Evolutionary conservation across 2,113 vertebrate species (phyloP).

Genomic region (Macaca nemestrina): DNA sequence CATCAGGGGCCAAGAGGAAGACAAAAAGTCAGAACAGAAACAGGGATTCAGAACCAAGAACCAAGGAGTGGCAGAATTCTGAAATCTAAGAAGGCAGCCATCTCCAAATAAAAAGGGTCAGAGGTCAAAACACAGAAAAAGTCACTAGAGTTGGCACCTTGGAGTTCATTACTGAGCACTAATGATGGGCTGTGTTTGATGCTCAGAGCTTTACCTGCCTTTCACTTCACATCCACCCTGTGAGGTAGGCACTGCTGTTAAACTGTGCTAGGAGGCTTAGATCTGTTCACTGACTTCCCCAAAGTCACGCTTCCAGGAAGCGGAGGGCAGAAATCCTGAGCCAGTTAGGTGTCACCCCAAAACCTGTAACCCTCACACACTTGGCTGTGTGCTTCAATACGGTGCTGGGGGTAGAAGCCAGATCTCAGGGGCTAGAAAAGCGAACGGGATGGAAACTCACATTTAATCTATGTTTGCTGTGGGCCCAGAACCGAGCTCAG

Average conservation of each 20-base stretch:
- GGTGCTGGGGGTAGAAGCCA: neutral
- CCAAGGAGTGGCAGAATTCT: neutral
- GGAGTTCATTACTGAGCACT: neutral
- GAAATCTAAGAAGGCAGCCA: neutral
- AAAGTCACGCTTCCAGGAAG: neutral
- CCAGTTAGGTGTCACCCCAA: neutral
- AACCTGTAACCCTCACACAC: neutral
- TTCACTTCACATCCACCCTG: accelerated
- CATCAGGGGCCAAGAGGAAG: neutral
- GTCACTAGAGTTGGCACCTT: neutral
- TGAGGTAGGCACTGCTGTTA: accelerated
- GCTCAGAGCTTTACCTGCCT: neutral
- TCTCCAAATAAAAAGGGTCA: neutral
- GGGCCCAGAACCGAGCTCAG: neutral
- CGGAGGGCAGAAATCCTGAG: neutral
- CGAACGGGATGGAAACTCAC: neutral
- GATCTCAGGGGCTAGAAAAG: neutral
- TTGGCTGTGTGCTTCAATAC: accelerated
- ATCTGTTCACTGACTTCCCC: neutral
- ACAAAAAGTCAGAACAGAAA: neutral
- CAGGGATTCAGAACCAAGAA: neutral
- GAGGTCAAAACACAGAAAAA: neutral
- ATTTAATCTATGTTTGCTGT: neutral
- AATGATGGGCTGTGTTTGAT: accelerated
- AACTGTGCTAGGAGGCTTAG: accelerated